Evolutionary conservation across 2,888 invertebrate species (phyloP).

Genomic region (Trileptium ribeirensis): DNA sequence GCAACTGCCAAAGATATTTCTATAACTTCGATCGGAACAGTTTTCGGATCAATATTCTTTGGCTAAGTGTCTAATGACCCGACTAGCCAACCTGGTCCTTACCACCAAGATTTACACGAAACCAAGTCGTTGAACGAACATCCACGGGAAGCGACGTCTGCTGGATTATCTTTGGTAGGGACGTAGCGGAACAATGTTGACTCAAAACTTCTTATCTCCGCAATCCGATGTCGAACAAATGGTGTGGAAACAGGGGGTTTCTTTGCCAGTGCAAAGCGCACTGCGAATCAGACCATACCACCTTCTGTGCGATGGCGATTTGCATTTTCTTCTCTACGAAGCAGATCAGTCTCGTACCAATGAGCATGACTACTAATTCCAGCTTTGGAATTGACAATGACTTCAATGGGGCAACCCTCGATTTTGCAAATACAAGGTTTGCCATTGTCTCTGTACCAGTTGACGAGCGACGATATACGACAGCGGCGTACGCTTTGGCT

Average conservation of each 20-base stretch:
- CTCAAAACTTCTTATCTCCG: background rate
- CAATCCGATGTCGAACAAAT: background rate
- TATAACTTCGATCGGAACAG: background rate
- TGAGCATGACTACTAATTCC: background rate
- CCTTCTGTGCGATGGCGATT: background rate
- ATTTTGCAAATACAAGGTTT: background rate
- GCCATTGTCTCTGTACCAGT: background rate
- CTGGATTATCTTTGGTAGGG: background rate
- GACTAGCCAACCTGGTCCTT: slow-evolving; percentile 38
- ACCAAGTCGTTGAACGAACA: background rate
- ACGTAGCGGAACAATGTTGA: background rate
- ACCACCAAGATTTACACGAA: slow-evolving; percentile 35
- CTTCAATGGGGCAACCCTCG: background rate
- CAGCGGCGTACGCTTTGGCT: slow-evolving; percentile 1
- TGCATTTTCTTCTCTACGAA: background rate
- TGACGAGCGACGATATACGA: background rate
- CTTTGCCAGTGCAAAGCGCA: background rate
- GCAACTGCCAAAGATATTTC: background rate
- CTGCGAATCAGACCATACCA: background rate
- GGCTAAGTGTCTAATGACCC: background rate
- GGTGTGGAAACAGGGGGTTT: background rate
- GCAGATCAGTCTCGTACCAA: background rate
- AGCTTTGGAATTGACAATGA: background rate
- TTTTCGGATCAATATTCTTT: background rate
- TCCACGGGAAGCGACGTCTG: background rate